Conservation (phyloP, 2,888 invertebrate species). For the Arctia plantaginis region DNA sequence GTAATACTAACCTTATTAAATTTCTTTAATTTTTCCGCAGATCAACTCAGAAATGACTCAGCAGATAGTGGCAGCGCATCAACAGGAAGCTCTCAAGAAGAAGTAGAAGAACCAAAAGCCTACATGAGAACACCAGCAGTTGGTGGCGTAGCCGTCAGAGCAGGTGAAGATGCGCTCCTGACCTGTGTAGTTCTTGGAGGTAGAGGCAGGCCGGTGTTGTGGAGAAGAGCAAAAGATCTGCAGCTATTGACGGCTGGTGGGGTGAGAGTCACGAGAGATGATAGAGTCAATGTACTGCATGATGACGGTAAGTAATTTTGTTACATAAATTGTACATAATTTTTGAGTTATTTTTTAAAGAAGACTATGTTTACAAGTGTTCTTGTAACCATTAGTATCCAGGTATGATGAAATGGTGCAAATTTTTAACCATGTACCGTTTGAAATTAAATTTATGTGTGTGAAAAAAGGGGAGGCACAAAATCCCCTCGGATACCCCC, state of each 20-base stretch:
- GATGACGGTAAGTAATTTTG: slow-evolving; percentile 88
- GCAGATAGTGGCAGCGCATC: slow-evolving; percentile 66
- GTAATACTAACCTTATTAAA: neutral
- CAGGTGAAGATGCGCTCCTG: slow-evolving; percentile 92
- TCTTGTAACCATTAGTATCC: too few relatives aligned
- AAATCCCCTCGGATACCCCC: too few relatives aligned
- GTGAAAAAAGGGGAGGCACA: too few relatives aligned
- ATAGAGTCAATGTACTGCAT: slow-evolving; percentile 90
- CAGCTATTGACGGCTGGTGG: slow-evolving; percentile 92
- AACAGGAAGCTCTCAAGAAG: slow-evolving; percentile 72
- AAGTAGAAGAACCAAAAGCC: slow-evolving; percentile 66
- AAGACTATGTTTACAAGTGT: too few relatives aligned
- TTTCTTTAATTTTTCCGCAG: slow-evolving; percentile 53
- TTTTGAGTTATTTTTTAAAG: neutral
- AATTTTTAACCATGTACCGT: too few relatives aligned
- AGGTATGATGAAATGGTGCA: too few relatives aligned
- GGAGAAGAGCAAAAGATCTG: slow-evolving; percentile 90
- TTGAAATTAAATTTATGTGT: too few relatives aligned
- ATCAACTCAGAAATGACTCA: slow-evolving; percentile 63
- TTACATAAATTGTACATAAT: neutral
- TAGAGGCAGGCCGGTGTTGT: slow-evolving; percentile 91
- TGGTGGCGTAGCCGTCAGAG: slow-evolving; percentile 74
- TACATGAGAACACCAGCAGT: slow-evolving; percentile 76
- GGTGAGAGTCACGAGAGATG: slow-evolving; percentile 91
- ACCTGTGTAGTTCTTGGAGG: slow-evolving; percentile 92